Base-by-base conservation (phyloP, 2,797 vertebrate species). In the Semaprochilodus insignis region DNA sequence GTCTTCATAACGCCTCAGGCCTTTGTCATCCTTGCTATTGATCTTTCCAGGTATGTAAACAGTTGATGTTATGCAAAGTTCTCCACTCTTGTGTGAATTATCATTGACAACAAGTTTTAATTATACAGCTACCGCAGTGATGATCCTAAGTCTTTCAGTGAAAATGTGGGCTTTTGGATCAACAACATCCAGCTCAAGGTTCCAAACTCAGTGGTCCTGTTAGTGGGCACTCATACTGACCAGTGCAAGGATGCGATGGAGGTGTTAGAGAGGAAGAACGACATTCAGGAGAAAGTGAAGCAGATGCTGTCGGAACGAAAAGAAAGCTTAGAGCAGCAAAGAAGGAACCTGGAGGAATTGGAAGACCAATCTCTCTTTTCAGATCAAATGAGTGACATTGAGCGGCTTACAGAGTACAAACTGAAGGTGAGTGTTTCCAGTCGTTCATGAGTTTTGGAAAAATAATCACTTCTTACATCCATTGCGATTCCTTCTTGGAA, bases 1-100 rank as follows among this genome's bases (percentile, higher is more conserved):
- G 89, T 95, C 65, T 96, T 95, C 90, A 93, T 96, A 89, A 95
- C 94, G 15, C 91, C 93, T 7, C 91, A 94, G 73, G 94, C 94
- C 0, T 90, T 96, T 0, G 90, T 95, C 81, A 92, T 95, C 86
- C 91, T 95, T 0, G 90, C 93, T 51, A 83, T 94, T 76, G 90
- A 94, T 82, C 90, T 95, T 74, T 91, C 91, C 84, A 92, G 90
- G 95, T 95, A 78, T 54, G 51, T 6, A 57, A 77, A n/a, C 16
- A 51, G 7, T 11, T 1, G 19, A 54, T 40, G n/a, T 6, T 23
- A 14, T 48, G 25, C 23, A 72, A 52, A 62, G 44, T 62, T 13
- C 23, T 81, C 23, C 52, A 31, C 21, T 71, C 7, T 15, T 27
- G 13, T 63, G 23, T 19, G 21, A 25, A 11, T 55, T 63, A 74